These are phyloP conservation scores for Anisognathus igniventris DNA, from an alignment of 2,797 vertebrate genomes.

Conservation along the genomic window DNA sequence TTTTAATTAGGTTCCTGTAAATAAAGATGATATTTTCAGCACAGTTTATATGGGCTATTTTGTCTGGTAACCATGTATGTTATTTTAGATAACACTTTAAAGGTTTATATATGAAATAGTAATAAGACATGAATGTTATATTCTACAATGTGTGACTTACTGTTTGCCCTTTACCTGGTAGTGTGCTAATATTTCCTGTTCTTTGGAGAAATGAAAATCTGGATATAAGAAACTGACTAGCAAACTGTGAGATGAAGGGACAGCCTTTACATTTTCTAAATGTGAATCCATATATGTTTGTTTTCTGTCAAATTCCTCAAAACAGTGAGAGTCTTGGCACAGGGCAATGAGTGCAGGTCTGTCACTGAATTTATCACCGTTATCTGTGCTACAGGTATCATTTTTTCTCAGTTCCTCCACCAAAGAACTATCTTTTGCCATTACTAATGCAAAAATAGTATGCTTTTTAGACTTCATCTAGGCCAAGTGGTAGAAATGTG, in stretches of 20 bases:
- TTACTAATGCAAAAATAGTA: background rate
- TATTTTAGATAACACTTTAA: slow-evolving; percentile 37
- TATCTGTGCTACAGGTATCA: background rate
- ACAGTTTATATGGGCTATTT: slow-evolving; percentile 42
- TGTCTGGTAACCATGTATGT: slow-evolving; percentile 28
- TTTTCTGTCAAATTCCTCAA: background rate
- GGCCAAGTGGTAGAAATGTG: background rate
- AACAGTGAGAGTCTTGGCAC: background rate
- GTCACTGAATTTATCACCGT: background rate
- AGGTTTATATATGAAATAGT: slow-evolving; percentile 30
- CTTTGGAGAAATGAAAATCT: slow-evolving; percentile 29
- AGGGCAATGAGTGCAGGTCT: background rate
- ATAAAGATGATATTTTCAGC: slow-evolving; percentile 50
- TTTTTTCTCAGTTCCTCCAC: background rate
- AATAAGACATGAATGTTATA: background rate
- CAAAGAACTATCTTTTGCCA: background rate
- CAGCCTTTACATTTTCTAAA: background rate
- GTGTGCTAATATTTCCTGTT: background rate
- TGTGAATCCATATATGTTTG: background rate
- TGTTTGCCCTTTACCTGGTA: slow-evolving; percentile 4
- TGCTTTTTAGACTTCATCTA: background rate
- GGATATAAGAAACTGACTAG: background rate
- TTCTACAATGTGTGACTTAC: background rate
- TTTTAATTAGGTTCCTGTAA: slow-evolving; percentile 30
- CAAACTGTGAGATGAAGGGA: background rate